A percentile compares a stretch with the other conserved stretches of the same genome.
Evolutionary conservation across 2,888 invertebrate genomes (phyloP).

Genomic region (Pyrrhosoma nymphula): DNA sequence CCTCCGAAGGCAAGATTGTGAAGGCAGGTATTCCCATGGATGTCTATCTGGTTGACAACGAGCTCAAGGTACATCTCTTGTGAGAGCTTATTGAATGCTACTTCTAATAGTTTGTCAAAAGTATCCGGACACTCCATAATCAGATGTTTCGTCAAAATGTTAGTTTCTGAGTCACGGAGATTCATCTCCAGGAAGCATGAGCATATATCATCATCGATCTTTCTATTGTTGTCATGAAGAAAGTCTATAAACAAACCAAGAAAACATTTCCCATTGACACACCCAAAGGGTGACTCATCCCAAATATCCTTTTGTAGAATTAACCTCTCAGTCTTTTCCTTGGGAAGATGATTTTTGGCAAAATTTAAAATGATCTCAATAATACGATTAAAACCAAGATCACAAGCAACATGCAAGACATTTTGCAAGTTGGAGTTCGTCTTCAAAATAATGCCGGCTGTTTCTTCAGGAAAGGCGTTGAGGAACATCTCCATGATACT

Average conservation of each 20-base stretch:
- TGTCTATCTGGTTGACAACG: slow-evolving; percentile 4
- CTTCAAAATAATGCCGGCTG: not conserved
- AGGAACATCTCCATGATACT: slow-evolving; percentile 45
- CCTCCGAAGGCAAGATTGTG: slow-evolving; percentile 30
- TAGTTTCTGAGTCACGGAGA: not conserved
- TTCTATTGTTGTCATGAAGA: slow-evolving; percentile 32
- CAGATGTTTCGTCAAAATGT: slow-evolving; percentile 1
- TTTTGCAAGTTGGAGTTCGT: slow-evolving; percentile 42
- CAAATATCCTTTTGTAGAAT: slow-evolving; percentile 28
- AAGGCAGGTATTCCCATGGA: slow-evolving; percentile 47
- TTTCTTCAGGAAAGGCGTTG: not conserved
- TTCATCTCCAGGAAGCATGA: slow-evolving; percentile 35
- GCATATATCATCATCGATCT: not conserved
- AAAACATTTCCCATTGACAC: not conserved
- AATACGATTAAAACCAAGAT: not conserved
- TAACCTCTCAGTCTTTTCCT: not conserved
- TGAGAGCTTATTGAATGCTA: slow-evolving; percentile 20
- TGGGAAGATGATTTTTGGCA: not conserved
- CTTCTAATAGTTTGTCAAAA: slow-evolving; percentile 17
- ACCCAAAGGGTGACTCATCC: not conserved
- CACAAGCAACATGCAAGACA: slow-evolving; percentile 29
- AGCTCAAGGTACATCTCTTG: not conserved
- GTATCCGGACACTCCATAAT: not conserved
- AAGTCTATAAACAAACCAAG: slow-evolving; percentile 24
- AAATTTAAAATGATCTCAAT: slow-evolving; percentile 26